Evolutionary conservation across 23 tunicate species (phyloP).

Genomic region (Styela clava): DNA sequence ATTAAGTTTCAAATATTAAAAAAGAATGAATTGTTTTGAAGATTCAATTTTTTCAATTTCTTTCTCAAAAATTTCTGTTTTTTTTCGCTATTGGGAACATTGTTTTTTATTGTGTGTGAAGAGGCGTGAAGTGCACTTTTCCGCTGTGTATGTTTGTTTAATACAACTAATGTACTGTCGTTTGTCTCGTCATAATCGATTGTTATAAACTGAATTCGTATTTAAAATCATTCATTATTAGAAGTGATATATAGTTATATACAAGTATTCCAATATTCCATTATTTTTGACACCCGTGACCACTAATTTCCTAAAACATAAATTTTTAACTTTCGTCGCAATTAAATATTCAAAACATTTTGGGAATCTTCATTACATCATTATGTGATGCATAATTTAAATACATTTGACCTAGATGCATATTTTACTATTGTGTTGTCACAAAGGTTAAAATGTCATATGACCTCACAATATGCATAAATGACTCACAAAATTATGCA

Average conservation of each 20-base stretch:
- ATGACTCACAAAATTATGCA: too few relatives aligned
- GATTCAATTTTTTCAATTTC: too few relatives aligned
- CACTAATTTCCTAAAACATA: too few relatives aligned
- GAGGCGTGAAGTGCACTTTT: neutral
- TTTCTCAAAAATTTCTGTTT: too few relatives aligned
- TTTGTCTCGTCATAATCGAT: too few relatives aligned
- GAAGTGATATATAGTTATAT: too few relatives aligned
- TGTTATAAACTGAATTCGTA: too few relatives aligned
- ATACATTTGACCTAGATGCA: neutral
- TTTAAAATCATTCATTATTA: too few relatives aligned
- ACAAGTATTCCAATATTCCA: too few relatives aligned
- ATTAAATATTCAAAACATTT: neutral
- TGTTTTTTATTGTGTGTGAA: neutral
- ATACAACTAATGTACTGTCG: neutral
- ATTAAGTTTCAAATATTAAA: too few relatives aligned
- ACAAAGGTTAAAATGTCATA: neutral
- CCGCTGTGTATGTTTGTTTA: neutral
- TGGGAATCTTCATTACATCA: neutral
- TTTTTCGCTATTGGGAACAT: neutral
- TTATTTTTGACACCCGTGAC: too few relatives aligned
- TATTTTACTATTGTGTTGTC: neutral
- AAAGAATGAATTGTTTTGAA: too few relatives aligned
- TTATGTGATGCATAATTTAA: neutral
- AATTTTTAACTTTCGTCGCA: neutral
- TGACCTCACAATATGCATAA: neutral